Conservation (phyloP, 2,888 invertebrate genomes). For the Aphidoletes aphidimyza region DNA sequence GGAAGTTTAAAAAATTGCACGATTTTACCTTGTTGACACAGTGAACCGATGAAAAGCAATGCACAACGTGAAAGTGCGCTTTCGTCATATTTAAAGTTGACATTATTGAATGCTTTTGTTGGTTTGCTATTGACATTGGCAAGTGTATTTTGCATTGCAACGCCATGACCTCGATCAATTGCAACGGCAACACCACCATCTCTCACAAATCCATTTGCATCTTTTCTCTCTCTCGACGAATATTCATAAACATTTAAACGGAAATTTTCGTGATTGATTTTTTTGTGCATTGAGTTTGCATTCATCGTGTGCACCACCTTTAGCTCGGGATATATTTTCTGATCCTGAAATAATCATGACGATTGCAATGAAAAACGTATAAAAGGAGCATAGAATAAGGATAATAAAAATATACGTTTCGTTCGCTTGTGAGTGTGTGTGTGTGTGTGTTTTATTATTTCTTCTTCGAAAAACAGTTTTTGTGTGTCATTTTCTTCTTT, state of each 20-base stretch:
- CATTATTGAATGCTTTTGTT: conserved; percentile 35
- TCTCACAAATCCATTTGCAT: not conserved
- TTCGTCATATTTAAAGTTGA: conserved; percentile 1
- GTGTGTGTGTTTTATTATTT: not conserved
- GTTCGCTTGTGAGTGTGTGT: no score
- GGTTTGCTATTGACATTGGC: conserved; percentile 52
- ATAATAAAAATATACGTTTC: conserved; percentile 19
- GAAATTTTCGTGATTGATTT: conserved; percentile 49
- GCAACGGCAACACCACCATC: not conserved
- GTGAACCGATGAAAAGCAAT: conserved; percentile 65
- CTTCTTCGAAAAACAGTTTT: not conserved
- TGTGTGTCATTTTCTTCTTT: not conserved
- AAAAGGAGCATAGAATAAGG: not conserved
- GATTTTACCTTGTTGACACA: conserved; percentile 67
- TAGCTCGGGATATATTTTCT: not conserved
- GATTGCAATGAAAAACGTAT: conserved; percentile 22
- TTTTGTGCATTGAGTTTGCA: not conserved
- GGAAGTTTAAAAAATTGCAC: conserved; percentile 54
- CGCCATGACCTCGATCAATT: not conserved
- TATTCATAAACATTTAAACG: conserved; percentile 43
- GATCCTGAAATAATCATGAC: conserved; percentile 32
- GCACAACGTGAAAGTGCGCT: conserved; percentile 62
- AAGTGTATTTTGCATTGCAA: not conserved
- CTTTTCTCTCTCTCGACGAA: not conserved
- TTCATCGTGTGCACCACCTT: conserved; percentile 4